Percentiles rank a stretch among this genome's conserved stretches.
These are phyloP conservation scores for Rhagoletis pomonella DNA, from an alignment of 1,140 invertebrate species.

Conservation along the genomic window DNA sequence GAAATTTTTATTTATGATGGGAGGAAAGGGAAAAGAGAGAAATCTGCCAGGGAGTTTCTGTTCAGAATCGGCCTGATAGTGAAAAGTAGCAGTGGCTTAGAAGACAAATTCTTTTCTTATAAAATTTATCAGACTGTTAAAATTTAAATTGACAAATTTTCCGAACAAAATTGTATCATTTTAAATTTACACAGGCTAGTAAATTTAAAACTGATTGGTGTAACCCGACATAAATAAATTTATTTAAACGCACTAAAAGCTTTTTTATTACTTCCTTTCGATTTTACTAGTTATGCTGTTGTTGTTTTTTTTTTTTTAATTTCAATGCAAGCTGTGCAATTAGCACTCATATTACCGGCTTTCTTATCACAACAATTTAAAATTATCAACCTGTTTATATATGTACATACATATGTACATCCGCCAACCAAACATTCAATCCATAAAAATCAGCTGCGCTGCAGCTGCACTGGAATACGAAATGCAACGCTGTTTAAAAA, in stretches of 20 bases:
- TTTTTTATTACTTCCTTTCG: background rate
- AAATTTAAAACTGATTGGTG: no score
- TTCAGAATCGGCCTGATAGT: no score
- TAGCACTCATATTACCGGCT: constrained; percentile 45
- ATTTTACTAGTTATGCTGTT: background rate
- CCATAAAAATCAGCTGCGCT: background rate
- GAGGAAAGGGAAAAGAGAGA: no score
- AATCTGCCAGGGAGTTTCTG: no score
- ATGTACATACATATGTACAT: background rate
- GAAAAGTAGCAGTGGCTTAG: no score
- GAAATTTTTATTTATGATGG: no score
- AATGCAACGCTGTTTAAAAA: background rate
- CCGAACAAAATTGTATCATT: no score
- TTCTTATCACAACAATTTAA: constrained; percentile 12
- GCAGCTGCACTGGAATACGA: constrained; percentile 29
- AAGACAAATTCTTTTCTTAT: no score
- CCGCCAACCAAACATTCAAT: background rate
- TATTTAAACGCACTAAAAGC: background rate
- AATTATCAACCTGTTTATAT: background rate
- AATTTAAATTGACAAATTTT: no score
- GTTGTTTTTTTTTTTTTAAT: background rate
- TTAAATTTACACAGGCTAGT: no score
- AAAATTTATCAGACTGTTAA: no score
- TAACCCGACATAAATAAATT: no score
- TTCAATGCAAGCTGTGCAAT: background rate